Base-by-base conservation (phyloP, 1,140 invertebrate genomes). In the Drosophila triauraria region DNA sequence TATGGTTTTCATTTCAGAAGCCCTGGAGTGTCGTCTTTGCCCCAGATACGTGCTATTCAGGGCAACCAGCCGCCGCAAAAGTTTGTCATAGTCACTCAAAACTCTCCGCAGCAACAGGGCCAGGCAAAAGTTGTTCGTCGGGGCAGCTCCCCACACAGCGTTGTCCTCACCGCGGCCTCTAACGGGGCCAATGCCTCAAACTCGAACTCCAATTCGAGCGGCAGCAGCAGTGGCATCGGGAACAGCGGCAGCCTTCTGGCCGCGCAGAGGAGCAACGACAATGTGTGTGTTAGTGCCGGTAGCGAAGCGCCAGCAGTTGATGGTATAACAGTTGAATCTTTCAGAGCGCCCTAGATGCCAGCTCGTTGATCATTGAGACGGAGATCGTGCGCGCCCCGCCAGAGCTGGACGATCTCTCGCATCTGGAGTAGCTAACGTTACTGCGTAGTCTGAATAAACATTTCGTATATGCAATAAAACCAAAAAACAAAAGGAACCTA, bases 331-430 rank as follows among this genome's bases (percentile, higher is more conserved):
- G 70, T 74, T 74, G 67, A 74, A 72, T 74, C 81, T 77, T 90
- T 91, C 81, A 84, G 78, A 92, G 91, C 75, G 82, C 48, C 80
- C 76, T 92, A 68, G 91, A 92, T 72, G 75, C 71, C 56, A 91
- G 70, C 80, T 87, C 91, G 17, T 72, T 92, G 60, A 92, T 92
- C 51, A 92, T 92, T 79, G 91, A 92, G 74, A 91, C 91, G 60
- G 91, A 92, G 77, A 76, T 91, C 35, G 80, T 91, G 44, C 85
- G 91, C 43, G 75, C 70, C 30, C 85, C 91, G 56, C 91, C 91
- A 42, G 85, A 88, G 60, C 76, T 80, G 63, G 91, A 92, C 74
- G 91, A 92, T 78, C 79, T 92, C 47, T 88, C 91, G 40, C 91
- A 92, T 80, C 75, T 92, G 85, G 91, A 92, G 54, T 91, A 81